Percentiles rank a stretch among this genome's conserved stretches.
These are phyloP conservation scores for Lamellibrachia luymesi DNA, from an alignment of 1,140 invertebrate species.

Conservation along the genomic window DNA sequence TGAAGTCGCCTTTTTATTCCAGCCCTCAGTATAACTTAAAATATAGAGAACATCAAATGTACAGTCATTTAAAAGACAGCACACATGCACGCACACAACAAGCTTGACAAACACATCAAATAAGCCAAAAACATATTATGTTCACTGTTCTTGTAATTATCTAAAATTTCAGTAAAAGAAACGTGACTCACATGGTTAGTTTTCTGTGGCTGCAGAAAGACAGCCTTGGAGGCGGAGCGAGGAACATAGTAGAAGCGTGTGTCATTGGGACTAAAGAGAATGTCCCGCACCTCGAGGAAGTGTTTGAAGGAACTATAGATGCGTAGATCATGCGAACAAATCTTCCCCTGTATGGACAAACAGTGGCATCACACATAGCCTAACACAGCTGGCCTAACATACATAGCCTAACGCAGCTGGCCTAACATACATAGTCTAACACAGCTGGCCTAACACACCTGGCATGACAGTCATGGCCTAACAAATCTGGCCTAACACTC, in stretches of 20 bases:
- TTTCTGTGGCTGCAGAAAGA: background rate
- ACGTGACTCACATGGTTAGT: background rate
- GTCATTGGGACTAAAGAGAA: conserved; percentile 52
- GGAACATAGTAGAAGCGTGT: conserved; percentile 49
- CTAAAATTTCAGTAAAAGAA: background rate
- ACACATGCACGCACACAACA: no score
- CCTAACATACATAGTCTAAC: background rate
- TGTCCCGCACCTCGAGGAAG: conserved; percentile 63
- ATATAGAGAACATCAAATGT: no score
- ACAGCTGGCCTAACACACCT: background rate
- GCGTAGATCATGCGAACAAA: conserved; percentile 71
- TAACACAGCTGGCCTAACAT: background rate
- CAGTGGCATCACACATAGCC: background rate
- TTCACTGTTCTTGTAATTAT: background rate
- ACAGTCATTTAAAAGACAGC: no score
- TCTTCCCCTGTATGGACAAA: conserved; percentile 68
- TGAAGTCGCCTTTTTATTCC: no score
- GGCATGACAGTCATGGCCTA: background rate
- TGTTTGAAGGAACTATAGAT: conserved; percentile 74
- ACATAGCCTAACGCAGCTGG: background rate
- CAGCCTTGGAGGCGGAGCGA: conserved; percentile 19
- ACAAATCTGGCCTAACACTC: background rate
- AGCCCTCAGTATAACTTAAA: no score
- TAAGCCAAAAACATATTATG: background rate
- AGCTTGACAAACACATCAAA: background rate